Conservation (phyloP, 2,888 invertebrate genomes). For the Microchrysa polita region DNA sequence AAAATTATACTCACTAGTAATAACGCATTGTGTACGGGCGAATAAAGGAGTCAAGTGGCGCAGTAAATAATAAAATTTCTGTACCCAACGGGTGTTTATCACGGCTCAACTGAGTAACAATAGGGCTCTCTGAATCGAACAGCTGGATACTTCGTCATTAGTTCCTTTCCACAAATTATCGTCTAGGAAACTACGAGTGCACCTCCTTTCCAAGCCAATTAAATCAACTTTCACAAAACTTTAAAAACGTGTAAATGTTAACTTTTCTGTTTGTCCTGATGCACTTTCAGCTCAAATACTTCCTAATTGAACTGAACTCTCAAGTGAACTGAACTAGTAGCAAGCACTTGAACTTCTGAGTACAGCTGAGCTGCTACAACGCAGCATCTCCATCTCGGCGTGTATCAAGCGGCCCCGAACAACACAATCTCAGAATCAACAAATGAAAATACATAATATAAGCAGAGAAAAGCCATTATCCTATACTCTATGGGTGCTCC, state of each 20-base stretch:
- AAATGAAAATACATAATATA: constrained; percentile 9
- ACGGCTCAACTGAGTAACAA: neutral
- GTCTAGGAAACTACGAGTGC: too few species aligned
- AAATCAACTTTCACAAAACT: neutral
- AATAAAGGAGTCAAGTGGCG: constrained; percentile 12
- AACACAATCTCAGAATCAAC: neutral
- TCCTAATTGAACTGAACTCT: constrained; percentile 25
- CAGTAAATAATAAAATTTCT: neutral
- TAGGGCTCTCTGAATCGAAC: neutral
- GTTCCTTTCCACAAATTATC: neutral
- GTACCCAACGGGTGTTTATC: neutral
- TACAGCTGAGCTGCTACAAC: too few species aligned
- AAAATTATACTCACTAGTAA: constrained; percentile 48
- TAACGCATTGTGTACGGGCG: constrained; percentile 47
- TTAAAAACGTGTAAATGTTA: neutral
- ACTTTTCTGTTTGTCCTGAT: neutral
- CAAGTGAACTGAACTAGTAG: constrained; percentile 31
- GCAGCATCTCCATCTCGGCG: too few species aligned
- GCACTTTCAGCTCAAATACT: constrained; percentile 24
- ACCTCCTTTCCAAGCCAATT: too few species aligned
- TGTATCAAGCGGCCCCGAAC: neutral
- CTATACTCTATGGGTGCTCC: neutral
- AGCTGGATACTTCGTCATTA: neutral
- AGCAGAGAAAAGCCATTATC: constrained; percentile 29
- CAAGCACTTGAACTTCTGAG: neutral